Conservation (phyloP, 1,140 invertebrate genomes). For the Penaeus japonicus region DNA sequence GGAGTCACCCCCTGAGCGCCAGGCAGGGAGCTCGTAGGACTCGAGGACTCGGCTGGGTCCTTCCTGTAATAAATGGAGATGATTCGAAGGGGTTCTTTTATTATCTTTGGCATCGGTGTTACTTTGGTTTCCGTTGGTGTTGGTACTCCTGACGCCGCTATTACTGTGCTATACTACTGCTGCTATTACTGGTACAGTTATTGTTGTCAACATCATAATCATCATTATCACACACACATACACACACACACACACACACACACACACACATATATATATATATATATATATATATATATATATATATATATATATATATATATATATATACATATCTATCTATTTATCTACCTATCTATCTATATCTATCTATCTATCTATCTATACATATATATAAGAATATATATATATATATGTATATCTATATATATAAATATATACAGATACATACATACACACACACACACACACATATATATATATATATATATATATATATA, state of each 20-base stretch:
- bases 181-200: too few relatives aligned
- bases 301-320: background rate
- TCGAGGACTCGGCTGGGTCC: too few relatives aligned
- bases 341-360: background rate
- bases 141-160: too few relatives aligned
- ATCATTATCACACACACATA: background rate
- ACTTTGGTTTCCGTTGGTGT: too few relatives aligned
- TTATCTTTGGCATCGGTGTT: too few relatives aligned
- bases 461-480: background rate
- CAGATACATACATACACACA: background rate
- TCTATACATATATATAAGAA: background rate
- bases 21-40: too few relatives aligned
- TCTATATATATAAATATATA: background rate
- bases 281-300: background rate
- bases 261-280: background rate
- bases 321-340: background rate
- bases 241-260: background rate
- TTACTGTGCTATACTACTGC: too few relatives aligned
- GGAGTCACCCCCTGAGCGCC: background rate
- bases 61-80: too few relatives aligned
- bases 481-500: background rate
- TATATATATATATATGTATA: background rate
- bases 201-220: too few relatives aligned
- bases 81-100: too few relatives aligned
- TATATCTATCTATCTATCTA: background rate